These are phyloP conservation scores for Bradysia coprophila DNA, from an alignment of 1,140 invertebrate species.

Conservation along the genomic window DNA sequence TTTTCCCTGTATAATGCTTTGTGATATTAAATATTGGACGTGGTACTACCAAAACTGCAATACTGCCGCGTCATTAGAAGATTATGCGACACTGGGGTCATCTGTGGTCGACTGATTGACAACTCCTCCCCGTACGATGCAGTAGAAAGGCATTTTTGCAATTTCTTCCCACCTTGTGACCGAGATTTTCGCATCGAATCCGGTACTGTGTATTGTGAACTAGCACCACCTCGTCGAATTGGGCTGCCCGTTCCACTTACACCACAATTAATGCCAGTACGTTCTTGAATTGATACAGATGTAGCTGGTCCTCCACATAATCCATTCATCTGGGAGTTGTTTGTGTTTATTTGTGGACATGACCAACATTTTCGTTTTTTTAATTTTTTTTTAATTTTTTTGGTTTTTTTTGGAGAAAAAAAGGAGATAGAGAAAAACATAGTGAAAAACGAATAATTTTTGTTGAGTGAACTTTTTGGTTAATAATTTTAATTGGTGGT, in stretches of 20 bases:
- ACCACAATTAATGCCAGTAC: constrained; percentile 5
- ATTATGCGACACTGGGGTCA: constrained; percentile 34
- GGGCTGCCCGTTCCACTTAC: constrained; percentile 7
- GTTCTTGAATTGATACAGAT: constrained; percentile 9
- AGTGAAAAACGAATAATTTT: too few relatives aligned
- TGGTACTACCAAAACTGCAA: constrained; percentile 82
- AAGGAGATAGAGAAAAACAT: too few relatives aligned
- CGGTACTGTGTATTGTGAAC: constrained; percentile 6
- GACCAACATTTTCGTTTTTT: constrained; percentile 1
- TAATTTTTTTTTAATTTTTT: constrained; percentile 1
- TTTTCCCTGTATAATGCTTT: too few relatives aligned
- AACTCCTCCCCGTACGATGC: constrained; percentile 50
- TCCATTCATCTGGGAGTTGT: constrained; percentile 52
- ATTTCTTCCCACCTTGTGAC: constrained; percentile 78
- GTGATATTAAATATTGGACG: too few relatives aligned
- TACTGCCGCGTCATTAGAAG: constrained; percentile 66
- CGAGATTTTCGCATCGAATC: constrained; percentile 46
- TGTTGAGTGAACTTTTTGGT: too few relatives aligned
- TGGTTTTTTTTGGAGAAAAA: background rate
- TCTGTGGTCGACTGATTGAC: constrained; percentile 28
- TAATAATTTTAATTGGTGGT: too few relatives aligned
- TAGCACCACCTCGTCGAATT: constrained; percentile 10
- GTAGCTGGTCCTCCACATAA: constrained; percentile 29
- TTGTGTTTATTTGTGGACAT: too few relatives aligned
- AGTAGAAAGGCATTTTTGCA: constrained; percentile 70